phyloP scores from a whole-genome alignment of 2,888 invertebrate genomes.

The Aspidiotus destructor region DNA sequence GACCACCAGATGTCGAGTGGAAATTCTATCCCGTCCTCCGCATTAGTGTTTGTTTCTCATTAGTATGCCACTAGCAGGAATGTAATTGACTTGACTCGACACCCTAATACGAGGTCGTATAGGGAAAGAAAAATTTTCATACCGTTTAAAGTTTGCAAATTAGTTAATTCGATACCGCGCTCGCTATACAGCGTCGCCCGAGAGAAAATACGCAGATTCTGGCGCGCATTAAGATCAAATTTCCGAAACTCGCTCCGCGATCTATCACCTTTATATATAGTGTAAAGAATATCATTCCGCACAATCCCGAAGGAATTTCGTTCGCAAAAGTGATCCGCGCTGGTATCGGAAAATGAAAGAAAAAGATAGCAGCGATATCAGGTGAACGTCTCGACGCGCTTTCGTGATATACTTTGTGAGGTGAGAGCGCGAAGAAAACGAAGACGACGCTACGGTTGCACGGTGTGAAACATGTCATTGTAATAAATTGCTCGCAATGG shows the following conservation, averaged over 20 bases:
- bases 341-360: background rate
- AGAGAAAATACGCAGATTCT: too few species aligned
- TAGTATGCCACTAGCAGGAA: too few species aligned
- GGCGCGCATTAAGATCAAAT: background rate
- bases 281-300: background rate
- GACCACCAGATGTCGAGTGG: too few species aligned
- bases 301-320: conserved; percentile 1
- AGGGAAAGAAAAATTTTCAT: too few species aligned
- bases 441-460: conserved; percentile 2
- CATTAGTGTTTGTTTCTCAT: too few species aligned
- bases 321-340: background rate
- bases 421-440: background rate
- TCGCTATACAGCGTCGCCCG: too few species aligned
- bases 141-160: too few species aligned
- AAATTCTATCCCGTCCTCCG: too few species aligned
- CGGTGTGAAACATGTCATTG: conserved; percentile 1
- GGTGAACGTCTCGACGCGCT: too few species aligned
- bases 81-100: too few species aligned
- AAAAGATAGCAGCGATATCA: background rate
- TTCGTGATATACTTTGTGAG: background rate
- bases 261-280: background rate
- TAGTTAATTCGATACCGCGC: too few species aligned
- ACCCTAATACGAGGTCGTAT: too few species aligned
- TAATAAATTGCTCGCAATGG: conserved; percentile 4
- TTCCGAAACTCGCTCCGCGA: background rate